A percentile compares a stretch with the other conserved stretches of the same genome.
phyloP scores from a whole-genome alignment of 2,888 invertebrate genomes.

The Drosophila infuscata region DNA sequence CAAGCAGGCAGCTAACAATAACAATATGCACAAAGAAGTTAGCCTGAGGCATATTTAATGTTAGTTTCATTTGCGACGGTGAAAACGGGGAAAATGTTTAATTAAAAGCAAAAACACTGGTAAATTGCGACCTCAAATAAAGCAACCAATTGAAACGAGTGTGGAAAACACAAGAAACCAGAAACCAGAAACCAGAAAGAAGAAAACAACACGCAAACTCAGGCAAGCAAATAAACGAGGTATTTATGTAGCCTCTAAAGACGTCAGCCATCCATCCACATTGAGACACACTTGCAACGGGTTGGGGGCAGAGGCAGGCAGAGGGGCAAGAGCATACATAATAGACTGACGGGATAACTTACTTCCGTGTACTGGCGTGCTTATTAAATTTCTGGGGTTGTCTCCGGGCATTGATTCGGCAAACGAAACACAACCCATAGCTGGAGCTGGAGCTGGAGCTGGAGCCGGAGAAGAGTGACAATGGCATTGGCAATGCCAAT shows the following conservation, averaged over 20 bases:
- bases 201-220: constrained; percentile 55
- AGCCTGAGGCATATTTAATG: constrained; percentile 37
- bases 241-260: constrained; percentile 71
- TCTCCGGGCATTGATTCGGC: constrained; percentile 70
- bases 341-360: constrained; percentile 77
- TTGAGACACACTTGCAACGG: constrained; percentile 5
- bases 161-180: constrained; percentile 39
- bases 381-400: constrained; percentile 81
- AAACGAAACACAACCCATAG: constrained; percentile 1
- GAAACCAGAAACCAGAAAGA: constrained; percentile 28
- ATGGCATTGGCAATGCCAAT: constrained; percentile 49
- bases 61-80: constrained; percentile 22
- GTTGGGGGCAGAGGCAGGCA: background rate
- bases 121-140: constrained; percentile 76
- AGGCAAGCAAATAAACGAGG: constrained; percentile 73
- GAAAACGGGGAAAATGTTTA: constrained; percentile 52
- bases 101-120: constrained; percentile 71
- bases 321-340: constrained; percentile 57
- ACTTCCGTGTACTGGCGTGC: constrained; percentile 80
- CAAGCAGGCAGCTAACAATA: constrained; percentile 15
- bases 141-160: constrained; percentile 74
- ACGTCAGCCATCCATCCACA: constrained; percentile 27
- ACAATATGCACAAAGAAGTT: constrained; percentile 39
- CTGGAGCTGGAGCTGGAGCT: background rate
- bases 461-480: constrained; percentile 38